phyloP scores from a whole-genome alignment of 2,888 invertebrate genomes.

The Leptura quadrifasciata region DNA sequence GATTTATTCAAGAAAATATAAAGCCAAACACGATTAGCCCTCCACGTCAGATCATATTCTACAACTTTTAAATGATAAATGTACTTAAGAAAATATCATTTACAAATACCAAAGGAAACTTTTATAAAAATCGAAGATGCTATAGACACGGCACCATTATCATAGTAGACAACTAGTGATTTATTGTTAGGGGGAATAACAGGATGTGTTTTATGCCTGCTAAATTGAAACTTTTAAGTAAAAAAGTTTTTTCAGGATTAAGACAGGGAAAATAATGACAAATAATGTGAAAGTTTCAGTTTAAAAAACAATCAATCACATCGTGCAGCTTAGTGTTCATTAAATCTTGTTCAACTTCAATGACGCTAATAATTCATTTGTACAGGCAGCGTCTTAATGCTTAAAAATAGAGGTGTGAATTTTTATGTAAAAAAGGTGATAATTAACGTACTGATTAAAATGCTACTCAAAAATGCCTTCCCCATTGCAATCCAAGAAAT shows the following conservation, averaged over 20 bases:
- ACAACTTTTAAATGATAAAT: conserved; percentile 22
- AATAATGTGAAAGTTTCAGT: conserved; percentile 25
- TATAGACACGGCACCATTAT: conserved; percentile 22
- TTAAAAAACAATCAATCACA: conserved; percentile 31
- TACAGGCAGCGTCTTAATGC: no score
- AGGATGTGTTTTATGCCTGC: conserved; percentile 29
- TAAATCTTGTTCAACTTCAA: conserved; percentile 9
- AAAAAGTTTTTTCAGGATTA: conserved; percentile 11
- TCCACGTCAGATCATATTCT: conserved; percentile 11
- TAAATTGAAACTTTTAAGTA: conserved; percentile 33
- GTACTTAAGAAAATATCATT: conserved; percentile 27
- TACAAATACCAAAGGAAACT: conserved; percentile 33
- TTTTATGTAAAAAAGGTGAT: no score
- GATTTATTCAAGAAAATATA: conserved; percentile 14
- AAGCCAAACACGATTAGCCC: conserved; percentile 24
- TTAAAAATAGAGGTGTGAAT: no score
- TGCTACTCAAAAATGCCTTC: no score
- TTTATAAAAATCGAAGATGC: conserved; percentile 33
- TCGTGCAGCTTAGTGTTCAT: background rate
- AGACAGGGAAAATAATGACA: conserved; percentile 26
- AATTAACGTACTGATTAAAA: no score
- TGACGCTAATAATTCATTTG: conserved; percentile 7
- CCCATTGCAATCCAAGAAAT: no score
- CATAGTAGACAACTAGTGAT: conserved; percentile 35
- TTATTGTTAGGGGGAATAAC: conserved; percentile 29